Evolutionary conservation across 2,797 vertebrate genomes (phyloP), one percentile per base, ranked within the genome.

Genomic region (Rhynchotus rufescens): DNA sequence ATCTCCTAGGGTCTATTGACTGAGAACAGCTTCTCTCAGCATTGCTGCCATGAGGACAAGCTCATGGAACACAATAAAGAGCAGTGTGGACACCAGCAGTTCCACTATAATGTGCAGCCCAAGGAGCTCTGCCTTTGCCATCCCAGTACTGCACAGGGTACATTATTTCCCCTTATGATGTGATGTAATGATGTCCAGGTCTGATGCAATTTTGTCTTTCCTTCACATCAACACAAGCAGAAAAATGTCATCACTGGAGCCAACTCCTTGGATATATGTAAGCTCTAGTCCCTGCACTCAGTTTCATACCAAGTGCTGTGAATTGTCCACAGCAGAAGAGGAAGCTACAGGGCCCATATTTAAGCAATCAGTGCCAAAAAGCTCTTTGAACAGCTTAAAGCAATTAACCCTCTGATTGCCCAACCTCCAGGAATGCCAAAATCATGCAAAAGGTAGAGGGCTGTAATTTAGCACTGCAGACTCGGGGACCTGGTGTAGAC

Each of bases 401-500:
- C 26, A 56, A 16, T 59, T 52, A 68, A 75, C 12, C 5, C 13
- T 72, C 67, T 62, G 44, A 54, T 11, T 11, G 6, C 23, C 28
- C 20, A 34, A 42, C 14, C 25, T 45, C 21, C 2, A 15, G 30
- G 36, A 1, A 1, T 32, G 21, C 8, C 40, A 68, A 45, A 59
- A 16, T 7, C 9, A 10, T 6, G 7, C 3, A 10, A 45, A 67
- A 69, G 22, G 9, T 10, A n/a, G n/a, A n/a, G n/a, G n/a, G n/a
- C n/a, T 38, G 62, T 77, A 67, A 56, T 11, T 32, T 49, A 28
- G 45, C 6, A 13, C 4, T 34, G 51, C 15, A 59, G 28, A 9
- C 20, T 12, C 10, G 0, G 0, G 54, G 59, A n/a, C 4, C 52
- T 14, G 22, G 45, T 3, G 1, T 3, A 11, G 4, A 47, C 36